Evolutionary conservation across 1,140 invertebrate species (phyloP), one percentile per base, ranked within the genome.

Genomic region (Scaptodrosophila lebanonensis): DNA sequence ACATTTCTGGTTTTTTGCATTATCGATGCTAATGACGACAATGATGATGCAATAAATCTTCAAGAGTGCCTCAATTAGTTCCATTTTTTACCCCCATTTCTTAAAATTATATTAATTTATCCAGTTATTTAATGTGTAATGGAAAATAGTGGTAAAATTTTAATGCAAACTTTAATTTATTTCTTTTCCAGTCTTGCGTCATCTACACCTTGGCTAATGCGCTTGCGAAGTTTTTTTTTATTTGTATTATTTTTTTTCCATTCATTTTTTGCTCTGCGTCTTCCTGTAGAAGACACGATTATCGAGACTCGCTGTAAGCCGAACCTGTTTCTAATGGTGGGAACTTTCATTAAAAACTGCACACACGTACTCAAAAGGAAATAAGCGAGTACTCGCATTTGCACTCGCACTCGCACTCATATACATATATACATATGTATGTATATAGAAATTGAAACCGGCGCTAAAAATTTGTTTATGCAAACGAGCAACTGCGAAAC

Each of bases 251-350:
- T 59, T 73, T 56, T 56, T 42, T 65, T 52, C 25, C 40, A 27
- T 45, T 53, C 51, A 67, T 75, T 77, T 54, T 68, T 77, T 77
- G 63, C 72, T 70, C 73, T 54, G 50, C 48, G 42, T 13, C 30
- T 51, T 30, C 29, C 20, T 22, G 25, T 25, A 32, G 36, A 40
- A 6, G 5, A 29, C 9, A 6, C 27, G 9, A 6, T 29, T 29
- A 29, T 29, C 56, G 54, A 39, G 57, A 25, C 8, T 13, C 7
- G 8, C 38, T 8, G 17, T 2, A 16, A n/a, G 16, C 51, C 40
- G 69, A 79, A 79, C 75, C 75, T 79, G 75, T 79, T 79, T 82
- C 75, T 79, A 79, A 79, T 79, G 75, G 76, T 79, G 75, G 69
- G 75, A 79, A 79, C 75, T 79, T 75, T 79, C 75, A 79, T 79